Evolutionary conservation across 2,113 vertebrate genomes (phyloP), one percentile per base, ranked within the genome.

Genomic region (Eublepharis macularius): DNA sequence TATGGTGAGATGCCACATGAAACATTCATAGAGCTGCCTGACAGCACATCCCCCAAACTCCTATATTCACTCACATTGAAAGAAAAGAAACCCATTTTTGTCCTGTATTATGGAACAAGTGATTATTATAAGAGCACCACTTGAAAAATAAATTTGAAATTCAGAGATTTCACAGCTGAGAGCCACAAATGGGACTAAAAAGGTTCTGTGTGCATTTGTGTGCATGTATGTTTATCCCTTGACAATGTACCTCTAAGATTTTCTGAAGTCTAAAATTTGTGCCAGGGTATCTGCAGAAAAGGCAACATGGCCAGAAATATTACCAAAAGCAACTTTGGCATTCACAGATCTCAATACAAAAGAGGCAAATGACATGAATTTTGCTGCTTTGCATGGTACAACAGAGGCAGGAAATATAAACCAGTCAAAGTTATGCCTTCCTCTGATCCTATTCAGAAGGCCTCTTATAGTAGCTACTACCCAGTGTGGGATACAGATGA

Each of bases 141-240:
- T n/a, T 24, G 32, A 83, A 81, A 91, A 73, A 41, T 36, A 87
- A 93, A 89, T 63, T 54, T 76, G 82, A 86, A 92, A 88, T 90
- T 80, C 63, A 78, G 82, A 85, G 4, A 45, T 78, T 89, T 89
- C 69, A 63, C 24, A 63, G 4, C 21, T 26, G 4, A 54, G 3
- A 41, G 72, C 7, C 3, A 6, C 68, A 70, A 8, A 72, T 5
- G 54, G 69, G 17, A 29, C 1, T 74, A 39, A 39, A 11, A 16
- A 8, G 49, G 36, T 43, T 73, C 19, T 21, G 36, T 29, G 57
- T 32, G 3, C 32, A 13, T 68, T 17, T 34, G 17, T 34, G 2
- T 12, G 1, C 7, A 21, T 14, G n/a, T 69, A 21, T 10, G 24
- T 29, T 39, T 39, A 51, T 19, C 24, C 16, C n/a, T 70, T 29